A percentile compares a stretch with the other conserved stretches of the same genome.
Evolutionary conservation across 2,888 invertebrate genomes (phyloP).

Genomic region (Drosophila sordidapex): DNA sequence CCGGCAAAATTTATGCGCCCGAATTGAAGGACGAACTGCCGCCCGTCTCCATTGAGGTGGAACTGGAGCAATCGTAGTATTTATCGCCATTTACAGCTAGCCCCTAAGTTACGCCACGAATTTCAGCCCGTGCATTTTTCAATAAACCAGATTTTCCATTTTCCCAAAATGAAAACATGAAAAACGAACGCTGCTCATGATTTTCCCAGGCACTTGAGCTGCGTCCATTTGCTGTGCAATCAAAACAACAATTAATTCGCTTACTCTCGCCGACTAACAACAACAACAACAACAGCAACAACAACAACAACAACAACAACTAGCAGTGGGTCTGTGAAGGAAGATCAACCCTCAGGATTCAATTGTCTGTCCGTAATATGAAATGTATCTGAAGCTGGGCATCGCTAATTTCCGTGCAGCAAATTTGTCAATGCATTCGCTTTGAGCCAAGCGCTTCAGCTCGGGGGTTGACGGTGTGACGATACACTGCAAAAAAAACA

Average conservation of each 20-base stretch:
- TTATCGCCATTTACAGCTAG: slow-evolving; percentile 39
- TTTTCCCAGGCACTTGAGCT: slow-evolving; percentile 73
- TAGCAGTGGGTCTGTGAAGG: slow-evolving; percentile 7
- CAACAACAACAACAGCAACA: slow-evolving; percentile 8
- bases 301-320: background rate
- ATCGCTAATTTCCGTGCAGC: slow-evolving; percentile 77
- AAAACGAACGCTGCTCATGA: slow-evolving; percentile 1
- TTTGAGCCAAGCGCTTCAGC: background rate
- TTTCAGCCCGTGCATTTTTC: slow-evolving; percentile 61
- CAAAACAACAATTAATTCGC: slow-evolving; percentile 82
- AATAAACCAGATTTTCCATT: slow-evolving; percentile 64
- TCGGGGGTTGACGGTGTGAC: slow-evolving; percentile 18
- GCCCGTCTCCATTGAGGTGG: slow-evolving; percentile 72
- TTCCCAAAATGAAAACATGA: slow-evolving; percentile 18
- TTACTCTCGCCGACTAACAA: slow-evolving; percentile 47
- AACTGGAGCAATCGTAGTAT: slow-evolving; percentile 75
- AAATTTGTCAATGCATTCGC: slow-evolving; percentile 74
- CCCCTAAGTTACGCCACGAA: slow-evolving; percentile 70
- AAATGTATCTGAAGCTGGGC: slow-evolving; percentile 78
- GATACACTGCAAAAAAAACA: background rate
- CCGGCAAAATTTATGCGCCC: slow-evolving; percentile 87
- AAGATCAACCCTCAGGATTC: slow-evolving; percentile 73
- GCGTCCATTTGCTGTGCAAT: slow-evolving; percentile 65
- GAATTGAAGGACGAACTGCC: slow-evolving; percentile 74
- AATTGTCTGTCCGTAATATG: slow-evolving; percentile 80